A percentile compares a stretch with the other conserved stretches of the same genome.
phyloP scores from a whole-genome alignment of 2,113 vertebrate species.

The Sturnira hondurensis region DNA sequence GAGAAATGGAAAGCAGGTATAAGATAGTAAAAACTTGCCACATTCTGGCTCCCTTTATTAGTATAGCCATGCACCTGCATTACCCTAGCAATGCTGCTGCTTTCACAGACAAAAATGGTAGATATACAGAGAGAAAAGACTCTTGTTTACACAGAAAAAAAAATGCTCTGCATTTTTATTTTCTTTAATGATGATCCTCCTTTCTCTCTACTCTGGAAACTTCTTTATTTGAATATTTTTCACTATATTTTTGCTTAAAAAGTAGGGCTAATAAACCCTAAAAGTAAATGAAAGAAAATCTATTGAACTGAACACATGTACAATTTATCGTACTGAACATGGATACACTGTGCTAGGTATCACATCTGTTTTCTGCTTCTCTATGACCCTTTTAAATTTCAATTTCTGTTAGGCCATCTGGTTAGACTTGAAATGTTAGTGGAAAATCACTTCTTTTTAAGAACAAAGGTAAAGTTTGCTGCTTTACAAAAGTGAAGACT shows the following conservation, averaged over 20 bases:
- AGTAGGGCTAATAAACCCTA: not conserved
- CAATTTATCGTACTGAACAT: not conserved
- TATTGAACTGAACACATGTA: not conserved
- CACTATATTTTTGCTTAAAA: not conserved
- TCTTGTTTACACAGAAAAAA: not conserved
- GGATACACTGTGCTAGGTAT: not conserved
- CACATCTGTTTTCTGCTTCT: not conserved
- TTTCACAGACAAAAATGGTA: not conserved
- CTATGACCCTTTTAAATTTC: not conserved
- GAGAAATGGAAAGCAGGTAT: not conserved
- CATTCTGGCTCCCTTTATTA: rapidly evolving
- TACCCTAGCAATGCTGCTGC: not conserved
- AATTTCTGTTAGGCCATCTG: not conserved
- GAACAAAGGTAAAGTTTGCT: not conserved
- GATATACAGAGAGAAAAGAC: not conserved
- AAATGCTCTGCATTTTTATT: not conserved
- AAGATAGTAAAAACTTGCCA: not conserved
- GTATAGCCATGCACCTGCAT: not conserved
- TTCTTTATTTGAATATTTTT: not conserved
- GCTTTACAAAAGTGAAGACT: not conserved
- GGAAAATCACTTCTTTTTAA: not conserved
- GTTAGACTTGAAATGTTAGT: not conserved
- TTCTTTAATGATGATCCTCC: not conserved
- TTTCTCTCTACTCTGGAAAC: not conserved
- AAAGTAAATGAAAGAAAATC: not conserved